Evolutionary conservation across 2,797 vertebrate genomes (phyloP).

Genomic region (Trachops cirrhosus): DNA sequence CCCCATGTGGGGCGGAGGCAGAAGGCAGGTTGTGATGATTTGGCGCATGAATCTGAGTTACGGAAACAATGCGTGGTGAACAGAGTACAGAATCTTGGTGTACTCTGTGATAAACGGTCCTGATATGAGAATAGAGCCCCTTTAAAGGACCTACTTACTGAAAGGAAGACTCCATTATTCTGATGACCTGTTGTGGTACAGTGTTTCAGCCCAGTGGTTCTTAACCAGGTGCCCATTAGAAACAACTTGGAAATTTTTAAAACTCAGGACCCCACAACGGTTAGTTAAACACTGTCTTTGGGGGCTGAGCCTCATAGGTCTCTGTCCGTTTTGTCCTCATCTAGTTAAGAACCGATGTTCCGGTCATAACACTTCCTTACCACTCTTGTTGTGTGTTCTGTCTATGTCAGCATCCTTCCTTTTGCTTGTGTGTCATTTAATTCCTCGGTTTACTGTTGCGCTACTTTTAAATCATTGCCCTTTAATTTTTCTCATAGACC

Average conservation of each 20-base stretch:
- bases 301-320: not conserved
- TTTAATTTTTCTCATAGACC: not conserved
- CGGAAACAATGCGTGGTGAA: not conserved
- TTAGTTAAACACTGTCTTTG: not conserved
- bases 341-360: not conserved
- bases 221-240: not conserved
- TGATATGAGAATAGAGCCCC: not conserved
- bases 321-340: not conserved
- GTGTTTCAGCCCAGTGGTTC: conserved; percentile 15
- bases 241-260: not conserved
- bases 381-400: not conserved
- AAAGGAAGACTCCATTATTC: conserved; percentile 45
- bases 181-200: not conserved
- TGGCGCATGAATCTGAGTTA: not conserved
- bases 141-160: not conserved
- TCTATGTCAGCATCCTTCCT: not conserved
- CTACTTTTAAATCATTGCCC: not conserved
- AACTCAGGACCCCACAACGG: not conserved
- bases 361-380: not conserved
- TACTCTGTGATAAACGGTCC: not conserved
- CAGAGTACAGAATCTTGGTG: conserved; percentile 4
- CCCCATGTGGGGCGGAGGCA: not conserved
- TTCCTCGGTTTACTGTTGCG: not conserved
- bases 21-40: not conserved
- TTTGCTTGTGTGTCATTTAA: not conserved